Evolutionary conservation across 1,140 invertebrate species (phyloP).

Genomic region (Tetramorium simillimum): DNA sequence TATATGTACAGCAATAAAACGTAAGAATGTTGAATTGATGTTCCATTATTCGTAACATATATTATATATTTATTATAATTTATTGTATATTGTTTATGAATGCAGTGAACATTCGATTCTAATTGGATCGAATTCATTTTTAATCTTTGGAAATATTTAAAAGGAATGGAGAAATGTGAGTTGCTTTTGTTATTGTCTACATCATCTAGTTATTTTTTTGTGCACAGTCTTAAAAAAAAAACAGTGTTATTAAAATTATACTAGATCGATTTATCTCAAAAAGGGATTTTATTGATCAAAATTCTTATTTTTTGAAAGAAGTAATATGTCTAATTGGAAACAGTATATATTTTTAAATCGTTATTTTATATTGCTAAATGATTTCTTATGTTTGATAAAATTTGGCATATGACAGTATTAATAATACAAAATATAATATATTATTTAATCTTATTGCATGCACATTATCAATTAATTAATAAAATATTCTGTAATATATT

Average conservation of each 20-base stretch:
- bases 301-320: neutral
- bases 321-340: neutral
- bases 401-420: neutral
- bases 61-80: conserved; percentile 18
- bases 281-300: neutral
- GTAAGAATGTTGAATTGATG: neutral
- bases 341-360: neutral
- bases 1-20: conserved; percentile 43
- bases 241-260: neutral
- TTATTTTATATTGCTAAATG: neutral
- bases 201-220: neutral
- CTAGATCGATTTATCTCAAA: neutral
- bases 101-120: neutral
- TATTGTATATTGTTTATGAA: conserved; percentile 29
- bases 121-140: neutral
- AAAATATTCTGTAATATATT: neutral
- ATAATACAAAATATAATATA: neutral
- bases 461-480: neutral
- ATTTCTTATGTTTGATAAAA: neutral
- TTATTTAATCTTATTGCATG: neutral
- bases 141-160: neutral
- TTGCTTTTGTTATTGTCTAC: neutral
- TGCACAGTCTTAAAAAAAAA: neutral
- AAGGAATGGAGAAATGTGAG: neutral
- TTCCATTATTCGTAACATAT: conserved; percentile 22